Base-by-base conservation (phyloP, 2,797 vertebrate genomes). In the Otolemur crassicaudatus region DNA sequence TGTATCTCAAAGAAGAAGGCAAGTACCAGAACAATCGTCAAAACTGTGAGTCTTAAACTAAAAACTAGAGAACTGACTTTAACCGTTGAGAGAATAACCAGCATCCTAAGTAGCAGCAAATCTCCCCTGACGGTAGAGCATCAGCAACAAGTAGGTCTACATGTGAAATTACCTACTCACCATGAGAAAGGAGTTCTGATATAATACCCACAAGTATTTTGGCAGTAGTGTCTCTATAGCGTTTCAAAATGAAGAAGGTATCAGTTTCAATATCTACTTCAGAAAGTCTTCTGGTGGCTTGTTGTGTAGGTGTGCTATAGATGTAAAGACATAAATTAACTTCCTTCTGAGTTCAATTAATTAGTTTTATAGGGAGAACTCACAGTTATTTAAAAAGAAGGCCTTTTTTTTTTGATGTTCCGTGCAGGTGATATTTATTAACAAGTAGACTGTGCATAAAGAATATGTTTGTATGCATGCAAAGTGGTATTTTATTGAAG, bases 401-500 rank as follows among this genome's bases (percentile, higher is more conserved):
- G 82, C 70, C 61, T 56, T 96, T 94, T 96, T 96, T 98, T 97
- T 98, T 94, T 96, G 82, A 97, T 96, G 87, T 95, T 94, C 80
- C 82, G 94, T 92, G 89, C 65, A 97, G 91, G 97, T 98, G 98
- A 97, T 98, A 98, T 98, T 98, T 98, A 98, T 98, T 98, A 98
- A 98, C 98, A 98, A 97, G 97, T 95, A 97, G 97, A 97, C 98
- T 96, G 96, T 97, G 97, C 94, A 97, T 98, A 98, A 98, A 97
- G 97, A 98, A 93, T 97, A 97, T 98, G 97, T 98, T 98, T 98
- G 96, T 98, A 94, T 98, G 98, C 98, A 98, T 98, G 97, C 96
- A 96, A 98, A 98, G 91, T 98, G 98, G 91, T 97, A 97, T 98
- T 98, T 98, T 98, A 98, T 98, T 98, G 98, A 98, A 98, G 97